Conservation (phyloP, 2,113 vertebrate genomes). For the Peucedramus taeniatus region DNA sequence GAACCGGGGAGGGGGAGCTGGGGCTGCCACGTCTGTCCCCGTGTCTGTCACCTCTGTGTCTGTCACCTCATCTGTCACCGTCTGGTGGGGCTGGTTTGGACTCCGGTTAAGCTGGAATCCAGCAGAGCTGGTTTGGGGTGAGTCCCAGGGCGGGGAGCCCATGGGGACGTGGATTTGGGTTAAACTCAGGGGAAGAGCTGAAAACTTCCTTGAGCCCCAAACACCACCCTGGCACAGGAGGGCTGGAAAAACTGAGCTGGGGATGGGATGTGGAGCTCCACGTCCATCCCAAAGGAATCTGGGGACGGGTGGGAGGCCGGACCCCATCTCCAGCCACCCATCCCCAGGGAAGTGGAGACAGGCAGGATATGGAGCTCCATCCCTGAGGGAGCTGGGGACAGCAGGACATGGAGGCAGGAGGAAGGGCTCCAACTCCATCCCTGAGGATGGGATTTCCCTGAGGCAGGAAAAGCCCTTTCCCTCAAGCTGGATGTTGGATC, state of each 20-base stretch:
- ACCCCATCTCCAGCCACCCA: background rate
- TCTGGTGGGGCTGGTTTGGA: rapidly evolving
- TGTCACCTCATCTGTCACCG: rapidly evolving
- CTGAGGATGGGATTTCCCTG: background rate
- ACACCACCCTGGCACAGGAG: rapidly evolving
- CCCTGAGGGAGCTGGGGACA: background rate
- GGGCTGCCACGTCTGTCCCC: background rate
- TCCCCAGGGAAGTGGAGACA: too few relatives aligned
- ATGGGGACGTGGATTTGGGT: rapidly evolving
- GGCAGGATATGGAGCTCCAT: background rate
- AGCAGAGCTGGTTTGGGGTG: background rate
- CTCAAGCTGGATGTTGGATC: rapidly evolving
- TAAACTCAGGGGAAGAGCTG: background rate
- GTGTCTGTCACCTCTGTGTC: background rate
- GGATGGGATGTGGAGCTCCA: rapidly evolving
- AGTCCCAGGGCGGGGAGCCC: background rate
- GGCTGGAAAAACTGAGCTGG: background rate
- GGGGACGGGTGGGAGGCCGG: background rate
- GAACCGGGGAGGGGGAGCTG: background rate
- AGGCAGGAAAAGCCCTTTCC: too few relatives aligned
- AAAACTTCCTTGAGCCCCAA: background rate
- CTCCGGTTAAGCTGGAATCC: background rate
- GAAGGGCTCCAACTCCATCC: rapidly evolving
- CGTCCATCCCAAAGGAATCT: background rate
- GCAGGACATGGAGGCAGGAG: rapidly evolving